Evolutionary conservation across 2,113 vertebrate species (phyloP), one percentile per base, ranked within the genome.

Genomic region (Hyla sarda): DNA sequence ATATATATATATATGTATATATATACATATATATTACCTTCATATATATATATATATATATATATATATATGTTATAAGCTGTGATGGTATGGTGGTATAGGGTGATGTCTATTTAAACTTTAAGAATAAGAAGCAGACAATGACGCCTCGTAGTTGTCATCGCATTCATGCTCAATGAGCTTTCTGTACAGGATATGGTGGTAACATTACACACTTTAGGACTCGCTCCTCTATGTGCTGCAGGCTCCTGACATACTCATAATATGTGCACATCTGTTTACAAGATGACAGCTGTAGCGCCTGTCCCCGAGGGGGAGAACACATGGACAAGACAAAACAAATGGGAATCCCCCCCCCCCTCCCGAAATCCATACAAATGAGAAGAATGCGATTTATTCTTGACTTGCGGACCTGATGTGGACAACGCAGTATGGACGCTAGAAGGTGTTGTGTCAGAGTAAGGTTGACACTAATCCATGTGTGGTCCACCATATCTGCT

Each of bases 241-340:
- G 65, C 47, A 72, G 48, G 67, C 48, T 12, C 23, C 48, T 28
- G 30, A 34, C 52, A 41, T 5, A 41, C 50, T 23, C 48, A 67
- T 48, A 77, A 16, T 13, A 48, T 60, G 25, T 85, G 83, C 83
- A 85, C 73, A 85, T 85, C 83, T 85, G 83, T 25, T 50, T 47
- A 85, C 56, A 77, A 47, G 28, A 76, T 47, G 50, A 58, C 52
- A 84, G 52, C 71, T 84, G 71, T 25, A 52, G 78, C 47, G 52
- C 17, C 8, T 30, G 10, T 10, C 67, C 82, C 69, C 30, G 47
- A 41, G 50, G 50, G 65, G 69, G 28, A 30, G 5, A 28, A 56
- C 28, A 17, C 45, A 21, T 12, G n/a, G 58, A 47, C 45, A 85
- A 85, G 83, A 85, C 58, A 77, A 67, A 84, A 77, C 52, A 65